These are phyloP conservation scores for Nothocercus julius DNA, from an alignment of 2,113 vertebrate genomes.

Conservation along the genomic window DNA sequence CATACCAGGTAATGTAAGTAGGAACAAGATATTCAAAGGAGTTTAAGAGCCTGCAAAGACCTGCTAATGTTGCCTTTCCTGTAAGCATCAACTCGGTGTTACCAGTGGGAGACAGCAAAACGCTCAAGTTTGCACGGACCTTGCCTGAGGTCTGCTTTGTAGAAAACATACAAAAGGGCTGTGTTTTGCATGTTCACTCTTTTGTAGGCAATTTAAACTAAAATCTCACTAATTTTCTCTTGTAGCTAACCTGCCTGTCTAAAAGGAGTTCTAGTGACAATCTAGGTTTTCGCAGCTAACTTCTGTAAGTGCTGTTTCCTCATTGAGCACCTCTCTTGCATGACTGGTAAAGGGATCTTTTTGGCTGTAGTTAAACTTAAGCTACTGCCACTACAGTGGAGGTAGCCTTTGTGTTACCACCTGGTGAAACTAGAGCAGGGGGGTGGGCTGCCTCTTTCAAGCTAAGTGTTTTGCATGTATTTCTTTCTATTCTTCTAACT, in stretches of 20 bases:
- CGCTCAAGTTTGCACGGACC: not conserved
- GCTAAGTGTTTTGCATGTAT: not conserved
- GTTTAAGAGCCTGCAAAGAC: not conserved
- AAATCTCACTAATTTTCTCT: conserved; percentile 56
- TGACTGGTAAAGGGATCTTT: not conserved
- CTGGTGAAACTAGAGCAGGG: not conserved
- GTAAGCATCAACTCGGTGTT: not conserved
- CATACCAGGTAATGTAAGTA: not conserved
- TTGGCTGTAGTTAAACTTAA: not conserved
- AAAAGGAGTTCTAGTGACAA: conserved; percentile 46
- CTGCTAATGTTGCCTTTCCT: conserved; percentile 32
- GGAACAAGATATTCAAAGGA: not conserved
- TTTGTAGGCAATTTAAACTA: not conserved
- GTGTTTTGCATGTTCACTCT: conserved; percentile 5
- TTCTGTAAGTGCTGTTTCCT: conserved; percentile 57
- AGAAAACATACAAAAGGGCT: not conserved
- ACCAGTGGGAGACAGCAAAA: not conserved
- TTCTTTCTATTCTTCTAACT: not conserved
- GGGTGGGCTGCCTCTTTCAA: not conserved
- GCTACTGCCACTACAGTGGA: not conserved
- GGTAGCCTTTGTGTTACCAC: not conserved
- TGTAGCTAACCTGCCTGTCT: conserved; percentile 46
- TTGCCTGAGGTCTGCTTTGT: not conserved
- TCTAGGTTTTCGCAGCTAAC: conserved; percentile 53
- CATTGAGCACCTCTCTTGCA: not conserved